Percentiles rank a stretch among this genome's conserved stretches.
Evolutionary conservation across 2,888 invertebrate genomes (phyloP).

Genomic region (Dysmachus trigonus): DNA sequence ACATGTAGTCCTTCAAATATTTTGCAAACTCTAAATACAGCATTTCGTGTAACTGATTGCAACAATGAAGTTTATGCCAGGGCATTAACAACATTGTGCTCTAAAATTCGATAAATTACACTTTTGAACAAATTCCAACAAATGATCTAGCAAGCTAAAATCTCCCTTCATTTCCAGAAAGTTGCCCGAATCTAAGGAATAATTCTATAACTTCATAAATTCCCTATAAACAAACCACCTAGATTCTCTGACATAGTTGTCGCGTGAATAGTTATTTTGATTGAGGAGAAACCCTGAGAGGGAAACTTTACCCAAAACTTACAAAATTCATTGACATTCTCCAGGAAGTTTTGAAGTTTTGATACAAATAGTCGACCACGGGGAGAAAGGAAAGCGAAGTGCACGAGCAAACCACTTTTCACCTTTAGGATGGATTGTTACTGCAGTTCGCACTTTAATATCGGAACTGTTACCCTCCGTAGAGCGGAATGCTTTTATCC

Average conservation of each 20-base stretch:
- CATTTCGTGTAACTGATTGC: not conserved
- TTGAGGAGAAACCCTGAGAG: not conserved
- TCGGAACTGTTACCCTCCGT: not conserved
- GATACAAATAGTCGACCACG: not conserved
- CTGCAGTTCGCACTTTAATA: not conserved
- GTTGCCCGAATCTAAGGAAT: not conserved
- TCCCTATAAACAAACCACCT: not conserved
- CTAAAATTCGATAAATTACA: not conserved
- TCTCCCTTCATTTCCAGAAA: not conserved
- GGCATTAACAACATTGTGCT: not conserved
- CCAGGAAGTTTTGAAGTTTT: not conserved
- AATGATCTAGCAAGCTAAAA: not conserved
- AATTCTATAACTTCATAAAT: not conserved
- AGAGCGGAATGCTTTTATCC: not conserved
- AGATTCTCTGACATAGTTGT: not conserved
- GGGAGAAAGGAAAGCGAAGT: not conserved
- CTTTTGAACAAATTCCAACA: not conserved
- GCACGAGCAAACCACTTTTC: not conserved
- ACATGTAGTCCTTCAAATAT: not conserved
- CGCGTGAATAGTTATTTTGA: not conserved
- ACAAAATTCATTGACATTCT: not conserved
- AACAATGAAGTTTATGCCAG: not conserved
- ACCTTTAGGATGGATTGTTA: not conserved
- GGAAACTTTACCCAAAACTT: not conserved
- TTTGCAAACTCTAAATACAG: not conserved